Conservation (phyloP, 2,113 vertebrate species). For the Lepisosteus osseus region DNA sequence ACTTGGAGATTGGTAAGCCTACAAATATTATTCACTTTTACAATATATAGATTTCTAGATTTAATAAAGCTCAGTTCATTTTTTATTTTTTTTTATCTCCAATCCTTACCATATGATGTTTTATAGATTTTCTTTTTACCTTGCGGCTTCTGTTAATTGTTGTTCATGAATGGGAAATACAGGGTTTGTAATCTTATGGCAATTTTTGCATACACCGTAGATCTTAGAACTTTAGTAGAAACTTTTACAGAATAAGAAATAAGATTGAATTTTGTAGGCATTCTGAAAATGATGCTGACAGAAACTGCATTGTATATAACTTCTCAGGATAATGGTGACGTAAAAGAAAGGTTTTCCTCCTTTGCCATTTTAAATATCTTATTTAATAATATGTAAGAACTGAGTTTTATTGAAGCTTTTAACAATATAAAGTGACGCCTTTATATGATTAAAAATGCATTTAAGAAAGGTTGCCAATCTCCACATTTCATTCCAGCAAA, state of each 20-base stretch:
- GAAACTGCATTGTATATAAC: too few species aligned
- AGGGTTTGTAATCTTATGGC: conserved; percentile 3
- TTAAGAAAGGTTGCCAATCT: not conserved
- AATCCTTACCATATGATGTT: too few species aligned
- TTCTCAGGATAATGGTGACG: too few species aligned
- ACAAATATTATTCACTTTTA: conserved; percentile 23
- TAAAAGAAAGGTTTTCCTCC: too few species aligned
- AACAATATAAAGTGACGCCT: not conserved
- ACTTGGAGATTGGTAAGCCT: conserved; percentile 1
- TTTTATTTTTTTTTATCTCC: conserved; percentile 21
- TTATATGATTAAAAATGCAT: not conserved
- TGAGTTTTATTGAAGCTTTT: not conserved
- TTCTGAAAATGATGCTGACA: too few species aligned
- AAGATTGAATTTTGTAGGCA: too few species aligned
- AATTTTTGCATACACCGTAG: too few species aligned
- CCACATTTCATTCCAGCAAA: not conserved
- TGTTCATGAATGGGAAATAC: conserved; percentile 21
- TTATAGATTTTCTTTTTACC: conserved; percentile 23
- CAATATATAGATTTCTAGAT: not conserved
- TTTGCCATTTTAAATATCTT: too few species aligned
- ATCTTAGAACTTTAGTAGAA: too few species aligned
- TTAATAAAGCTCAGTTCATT: conserved; percentile 23
- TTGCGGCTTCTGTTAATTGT: conserved; percentile 24
- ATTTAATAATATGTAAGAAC: not conserved
- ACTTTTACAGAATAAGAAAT: too few species aligned